phyloP scores from a whole-genome alignment of 1,140 invertebrate species.

The Halesus radiatus region DNA sequence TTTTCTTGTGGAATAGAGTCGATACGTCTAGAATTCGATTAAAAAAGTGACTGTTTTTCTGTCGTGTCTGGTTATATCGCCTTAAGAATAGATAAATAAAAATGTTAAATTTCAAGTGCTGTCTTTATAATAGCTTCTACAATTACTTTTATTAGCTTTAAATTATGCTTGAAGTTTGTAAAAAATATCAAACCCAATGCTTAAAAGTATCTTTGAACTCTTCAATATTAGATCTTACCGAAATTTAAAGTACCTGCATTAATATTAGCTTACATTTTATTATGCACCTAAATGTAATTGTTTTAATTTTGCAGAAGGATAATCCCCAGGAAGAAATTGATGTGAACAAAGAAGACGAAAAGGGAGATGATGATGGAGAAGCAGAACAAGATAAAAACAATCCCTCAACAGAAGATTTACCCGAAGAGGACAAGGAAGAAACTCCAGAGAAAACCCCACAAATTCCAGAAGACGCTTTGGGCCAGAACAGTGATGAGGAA shows the following conservation, averaged over 20 bases:
- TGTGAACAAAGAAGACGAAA: constrained; percentile 49
- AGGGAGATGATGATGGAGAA: constrained; percentile 55
- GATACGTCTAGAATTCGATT: no score
- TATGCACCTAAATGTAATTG: no score
- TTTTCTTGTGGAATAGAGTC: no score
- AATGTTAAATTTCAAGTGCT: neutral
- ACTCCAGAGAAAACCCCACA: constrained; percentile 53
- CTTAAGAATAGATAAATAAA: no score
- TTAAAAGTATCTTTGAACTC: neutral
- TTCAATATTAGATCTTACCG: neutral
- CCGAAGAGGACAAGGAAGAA: constrained; percentile 62
- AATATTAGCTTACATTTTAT: neutral
- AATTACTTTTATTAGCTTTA: neutral
- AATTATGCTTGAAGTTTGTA: neutral
- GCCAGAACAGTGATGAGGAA: constrained; percentile 64
- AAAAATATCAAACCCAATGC: neutral
- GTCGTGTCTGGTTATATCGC: no score
- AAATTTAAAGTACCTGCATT: neutral
- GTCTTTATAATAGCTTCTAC: neutral
- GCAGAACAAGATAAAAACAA: constrained; percentile 60
- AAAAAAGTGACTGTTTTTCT: no score
- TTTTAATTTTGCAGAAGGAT: constrained; percentile 15
- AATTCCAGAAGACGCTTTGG: constrained; percentile 60
- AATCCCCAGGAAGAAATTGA: constrained; percentile 34
- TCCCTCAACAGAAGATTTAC: constrained; percentile 34